phyloP scores from a whole-genome alignment of 2,888 invertebrate species.

The Cosmopolites sordidus region DNA sequence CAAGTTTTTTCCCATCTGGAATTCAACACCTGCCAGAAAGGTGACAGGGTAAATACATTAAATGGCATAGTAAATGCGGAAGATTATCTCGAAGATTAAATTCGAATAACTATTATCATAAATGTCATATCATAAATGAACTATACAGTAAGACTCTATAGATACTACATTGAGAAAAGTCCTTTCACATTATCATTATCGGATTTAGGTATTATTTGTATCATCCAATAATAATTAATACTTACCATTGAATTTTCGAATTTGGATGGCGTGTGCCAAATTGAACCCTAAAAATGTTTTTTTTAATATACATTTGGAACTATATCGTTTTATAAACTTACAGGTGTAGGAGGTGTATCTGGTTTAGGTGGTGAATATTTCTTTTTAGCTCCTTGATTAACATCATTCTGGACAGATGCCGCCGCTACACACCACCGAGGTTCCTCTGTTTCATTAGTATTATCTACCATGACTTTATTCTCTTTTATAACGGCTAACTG shows the following conservation, averaged over 20 bases:
- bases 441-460: constrained; percentile 9
- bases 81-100: too few species aligned
- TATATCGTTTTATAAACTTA: constrained; percentile 32
- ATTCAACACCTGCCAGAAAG: too few species aligned
- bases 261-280: constrained; percentile 18
- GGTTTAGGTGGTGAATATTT: constrained; percentile 47
- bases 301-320: neutral
- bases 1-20: too few species aligned
- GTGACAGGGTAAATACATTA: too few species aligned
- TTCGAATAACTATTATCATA: too few species aligned
- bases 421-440: constrained; percentile 32
- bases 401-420: constrained; percentile 22
- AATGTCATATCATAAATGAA: too few species aligned
- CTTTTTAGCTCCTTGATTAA: constrained; percentile 11
- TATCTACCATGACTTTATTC: constrained; percentile 27
- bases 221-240: neutral
- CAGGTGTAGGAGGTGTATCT: constrained; percentile 49
- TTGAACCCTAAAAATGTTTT: constrained; percentile 27
- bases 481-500: constrained; percentile 31
- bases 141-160: too few species aligned
- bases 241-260: constrained; percentile 8
- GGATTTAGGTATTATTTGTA: too few species aligned
- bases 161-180: too few species aligned
- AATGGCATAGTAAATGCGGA: too few species aligned
- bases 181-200: too few species aligned